Percentiles rank a stretch among this genome's conserved stretches.
Conservation (phyloP, 2,888 invertebrate species). For the Hedya salicella region DNA sequence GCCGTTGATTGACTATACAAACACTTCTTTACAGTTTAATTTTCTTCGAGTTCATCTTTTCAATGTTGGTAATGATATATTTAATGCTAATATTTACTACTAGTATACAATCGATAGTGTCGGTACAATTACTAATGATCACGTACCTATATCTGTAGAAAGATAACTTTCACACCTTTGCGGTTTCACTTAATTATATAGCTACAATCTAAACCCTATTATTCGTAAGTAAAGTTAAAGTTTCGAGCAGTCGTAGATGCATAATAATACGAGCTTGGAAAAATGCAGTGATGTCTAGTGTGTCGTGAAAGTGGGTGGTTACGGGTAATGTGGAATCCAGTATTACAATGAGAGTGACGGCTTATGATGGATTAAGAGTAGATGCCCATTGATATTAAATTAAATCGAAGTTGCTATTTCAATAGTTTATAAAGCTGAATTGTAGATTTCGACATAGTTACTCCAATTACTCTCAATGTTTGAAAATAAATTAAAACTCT, state of each 20-base stretch:
- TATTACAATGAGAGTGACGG: constrained; percentile 55
- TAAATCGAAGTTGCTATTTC: constrained; percentile 12
- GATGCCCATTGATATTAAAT: constrained; percentile 8
- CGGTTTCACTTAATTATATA: background rate
- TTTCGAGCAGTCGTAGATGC: background rate
- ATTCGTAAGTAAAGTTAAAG: background rate
- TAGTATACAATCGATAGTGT: constrained; percentile 53
- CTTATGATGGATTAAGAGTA: constrained; percentile 58
- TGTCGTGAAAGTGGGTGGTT: constrained; percentile 62
- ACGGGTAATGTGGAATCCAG: constrained; percentile 55
- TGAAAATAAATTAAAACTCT: background rate
- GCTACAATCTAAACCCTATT: background rate
- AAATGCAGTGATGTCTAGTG: constrained; percentile 49
- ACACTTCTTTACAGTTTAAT: constrained; percentile 36
- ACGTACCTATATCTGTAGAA: constrained; percentile 38
- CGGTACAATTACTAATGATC: constrained; percentile 54
- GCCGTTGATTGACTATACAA: constrained; percentile 43
- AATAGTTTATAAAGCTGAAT: background rate
- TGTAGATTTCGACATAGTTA: no score
- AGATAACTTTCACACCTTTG: constrained; percentile 14
- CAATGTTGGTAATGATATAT: constrained; percentile 50
- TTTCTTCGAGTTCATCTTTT: constrained; percentile 45
- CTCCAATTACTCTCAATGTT: background rate
- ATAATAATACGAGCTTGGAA: background rate
- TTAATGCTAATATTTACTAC: constrained; percentile 55